Percentiles rank a stretch among this genome's conserved stretches.
phyloP scores from a whole-genome alignment of 2,888 invertebrate genomes.

The Ennomos erosarius region DNA sequence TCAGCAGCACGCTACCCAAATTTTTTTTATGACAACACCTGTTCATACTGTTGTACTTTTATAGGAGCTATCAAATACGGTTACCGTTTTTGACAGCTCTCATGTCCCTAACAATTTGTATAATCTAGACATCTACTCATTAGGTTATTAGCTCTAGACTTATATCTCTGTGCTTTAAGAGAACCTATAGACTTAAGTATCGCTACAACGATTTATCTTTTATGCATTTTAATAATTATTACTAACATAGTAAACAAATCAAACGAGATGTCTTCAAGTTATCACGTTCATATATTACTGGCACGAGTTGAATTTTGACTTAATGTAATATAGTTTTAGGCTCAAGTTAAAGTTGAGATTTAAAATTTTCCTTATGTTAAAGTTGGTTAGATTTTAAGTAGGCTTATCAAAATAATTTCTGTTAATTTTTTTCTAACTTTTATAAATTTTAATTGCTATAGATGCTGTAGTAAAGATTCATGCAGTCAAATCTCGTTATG shows the following conservation, averaged over 20 bases:
- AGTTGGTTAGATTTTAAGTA: conserved; percentile 47
- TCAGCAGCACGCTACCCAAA: no score
- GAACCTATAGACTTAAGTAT: conserved; percentile 57
- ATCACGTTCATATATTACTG: conserved; percentile 75
- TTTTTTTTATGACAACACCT: background rate
- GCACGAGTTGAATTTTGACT: conserved; percentile 62
- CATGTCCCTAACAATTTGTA: conserved; percentile 62
- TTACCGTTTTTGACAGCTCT: conserved; percentile 10
- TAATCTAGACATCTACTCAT: conserved; percentile 55
- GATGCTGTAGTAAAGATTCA: conserved; percentile 60
- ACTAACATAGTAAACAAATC: conserved; percentile 44
- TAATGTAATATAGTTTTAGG: conserved; percentile 62
- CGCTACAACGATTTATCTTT: conserved; percentile 76
- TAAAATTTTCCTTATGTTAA: conserved; percentile 52
- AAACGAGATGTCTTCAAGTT: conserved; percentile 64
- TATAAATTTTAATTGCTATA: conserved; percentile 48
- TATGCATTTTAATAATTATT: conserved; percentile 65
- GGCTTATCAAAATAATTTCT: conserved; percentile 34
- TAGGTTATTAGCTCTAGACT: conserved; percentile 51
- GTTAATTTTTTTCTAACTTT: conserved; percentile 27
- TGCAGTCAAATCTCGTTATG: conserved; percentile 89
- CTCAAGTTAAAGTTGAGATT: conserved; percentile 60
- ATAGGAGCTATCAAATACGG: conserved; percentile 1
- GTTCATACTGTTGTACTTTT: conserved; percentile 20
- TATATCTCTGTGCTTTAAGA: conserved; percentile 45